Evolutionary conservation across 2,113 vertebrate species (phyloP).

Genomic region (Neogale vison): DNA sequence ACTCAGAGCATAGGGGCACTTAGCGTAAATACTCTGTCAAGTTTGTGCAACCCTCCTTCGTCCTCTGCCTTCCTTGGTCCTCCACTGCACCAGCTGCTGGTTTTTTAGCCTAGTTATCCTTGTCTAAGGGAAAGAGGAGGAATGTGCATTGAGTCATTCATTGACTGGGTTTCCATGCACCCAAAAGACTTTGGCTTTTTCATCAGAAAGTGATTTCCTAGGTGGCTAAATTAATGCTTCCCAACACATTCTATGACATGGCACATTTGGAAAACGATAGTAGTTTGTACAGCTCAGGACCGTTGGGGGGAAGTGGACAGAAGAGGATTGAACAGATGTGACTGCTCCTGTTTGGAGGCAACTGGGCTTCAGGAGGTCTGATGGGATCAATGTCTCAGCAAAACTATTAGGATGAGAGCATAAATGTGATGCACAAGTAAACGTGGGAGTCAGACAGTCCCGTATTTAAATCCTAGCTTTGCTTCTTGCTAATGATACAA

Average conservation of each 20-base stretch:
- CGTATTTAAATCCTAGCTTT: neutral
- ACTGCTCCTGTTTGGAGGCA: neutral
- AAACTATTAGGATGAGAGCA: neutral
- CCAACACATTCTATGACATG: neutral
- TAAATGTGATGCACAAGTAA: neutral
- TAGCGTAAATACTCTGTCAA: neutral
- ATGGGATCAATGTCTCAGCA: neutral
- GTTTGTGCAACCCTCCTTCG: neutral
- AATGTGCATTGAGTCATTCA: neutral
- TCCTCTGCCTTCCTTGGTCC: neutral
- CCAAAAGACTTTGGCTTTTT: neutral
- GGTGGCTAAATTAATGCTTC: neutral
- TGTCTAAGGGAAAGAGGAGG: neutral
- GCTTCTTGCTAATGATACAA: neutral
- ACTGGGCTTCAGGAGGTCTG: neutral
- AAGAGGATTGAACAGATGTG: neutral
- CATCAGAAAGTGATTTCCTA: neutral
- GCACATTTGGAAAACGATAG: neutral
- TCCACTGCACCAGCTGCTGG: neutral
- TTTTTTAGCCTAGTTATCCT: neutral
- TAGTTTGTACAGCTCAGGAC: neutral
- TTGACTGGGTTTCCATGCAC: neutral
- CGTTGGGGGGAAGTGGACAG: neutral
- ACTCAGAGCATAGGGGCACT: neutral
- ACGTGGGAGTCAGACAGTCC: neutral